Evolutionary conservation across 2,888 invertebrate genomes (phyloP), one percentile per base, ranked within the genome.

Genomic region (Orchesellides sinensis): DNA sequence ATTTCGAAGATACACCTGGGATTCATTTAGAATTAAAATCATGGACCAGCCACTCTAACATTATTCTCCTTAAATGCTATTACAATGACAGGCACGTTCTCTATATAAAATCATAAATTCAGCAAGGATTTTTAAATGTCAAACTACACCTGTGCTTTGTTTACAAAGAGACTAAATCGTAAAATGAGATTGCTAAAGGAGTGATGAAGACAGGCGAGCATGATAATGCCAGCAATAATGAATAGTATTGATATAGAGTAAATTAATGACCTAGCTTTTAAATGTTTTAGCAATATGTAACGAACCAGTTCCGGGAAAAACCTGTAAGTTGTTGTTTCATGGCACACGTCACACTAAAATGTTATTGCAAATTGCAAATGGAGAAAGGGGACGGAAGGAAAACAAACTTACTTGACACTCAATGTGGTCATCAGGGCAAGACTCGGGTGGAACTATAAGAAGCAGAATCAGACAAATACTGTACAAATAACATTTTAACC

Each of bases 371-470:
- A n/a, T n/a, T n/a, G n/a, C n/a, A n/a, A n/a, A n/a, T n/a, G n/a
- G n/a, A n/a, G n/a, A n/a, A 14, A 32, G 32, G 5, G 32, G 32
- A 32, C 32, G 10, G 32, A 10, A 32, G 32, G 32, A 5, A 32
- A 32, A 32, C 32, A 10, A 32, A 32, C 32, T 81, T 66, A 14
- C 84, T 0, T 54, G 40, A 61, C 84, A 84, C 32, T 77, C 69
- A 56, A 75, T 27, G 17, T 80, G 79, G 47, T 63, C 83, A 23
- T 82, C 85, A 8, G 73, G 35, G 66, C 87, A 87, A 21, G 25
- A 35, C 19, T 83, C 81, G 14, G 72, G 63, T 14, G 84, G 82
- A 40, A 82, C 84, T 77, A 59, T 27, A 61, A 56, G 32, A 35
- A 45, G 63, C 40, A 65, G 47, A 40, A 65, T 47, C 3, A 47